Conservation (phyloP, 2,797 vertebrate species). For the Oryzias sinensis region DNA sequence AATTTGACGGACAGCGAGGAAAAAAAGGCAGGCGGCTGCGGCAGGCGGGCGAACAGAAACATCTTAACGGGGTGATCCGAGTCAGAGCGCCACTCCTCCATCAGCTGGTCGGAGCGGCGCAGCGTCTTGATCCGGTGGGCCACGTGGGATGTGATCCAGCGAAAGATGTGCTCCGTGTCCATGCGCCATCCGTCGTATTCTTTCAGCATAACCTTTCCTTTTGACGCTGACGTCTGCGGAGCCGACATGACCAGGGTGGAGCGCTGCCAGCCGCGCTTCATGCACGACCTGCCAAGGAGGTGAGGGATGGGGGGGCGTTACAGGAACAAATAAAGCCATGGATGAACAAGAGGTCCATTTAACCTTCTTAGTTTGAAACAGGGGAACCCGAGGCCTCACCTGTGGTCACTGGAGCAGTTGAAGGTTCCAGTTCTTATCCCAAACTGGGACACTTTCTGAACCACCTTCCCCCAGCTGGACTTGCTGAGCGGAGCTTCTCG, state of each 20-base stretch:
- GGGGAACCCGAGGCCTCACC: slow-evolving; percentile 63
- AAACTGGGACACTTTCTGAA: slow-evolving; percentile 95
- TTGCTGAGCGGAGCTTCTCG: slow-evolving; percentile 88
- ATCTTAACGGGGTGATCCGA: slow-evolving; percentile 89
- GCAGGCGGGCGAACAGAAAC: slow-evolving; percentile 90
- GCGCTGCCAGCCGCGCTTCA: slow-evolving; percentile 89
- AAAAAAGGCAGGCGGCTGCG: slow-evolving; percentile 94
- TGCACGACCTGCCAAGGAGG: slow-evolving; percentile 49
- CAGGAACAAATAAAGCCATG: no score
- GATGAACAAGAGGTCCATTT: no score
- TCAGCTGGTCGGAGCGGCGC: slow-evolving; percentile 80
- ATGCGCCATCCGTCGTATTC: slow-evolving; percentile 86
- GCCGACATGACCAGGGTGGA: slow-evolving; percentile 98
- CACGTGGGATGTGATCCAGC: slow-evolving; percentile 95
- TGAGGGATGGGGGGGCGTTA: not conserved
- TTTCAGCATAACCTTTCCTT: slow-evolving; percentile 96
- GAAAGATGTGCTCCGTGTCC: slow-evolving; percentile 92
- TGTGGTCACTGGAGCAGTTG: slow-evolving; percentile 94
- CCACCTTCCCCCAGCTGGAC: slow-evolving; percentile 94
- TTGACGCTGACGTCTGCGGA: slow-evolving; percentile 94
- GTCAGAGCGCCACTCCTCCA: slow-evolving; percentile 88
- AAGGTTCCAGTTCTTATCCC: slow-evolving; percentile 96
- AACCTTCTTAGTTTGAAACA: no score
- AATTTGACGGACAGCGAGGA: slow-evolving; percentile 95
- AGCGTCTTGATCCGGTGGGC: slow-evolving; percentile 95